Evolutionary conservation across 2,797 vertebrate genomes (phyloP), one percentile per base, ranked within the genome.

Genomic region (Neopelma chrysocephalum): DNA sequence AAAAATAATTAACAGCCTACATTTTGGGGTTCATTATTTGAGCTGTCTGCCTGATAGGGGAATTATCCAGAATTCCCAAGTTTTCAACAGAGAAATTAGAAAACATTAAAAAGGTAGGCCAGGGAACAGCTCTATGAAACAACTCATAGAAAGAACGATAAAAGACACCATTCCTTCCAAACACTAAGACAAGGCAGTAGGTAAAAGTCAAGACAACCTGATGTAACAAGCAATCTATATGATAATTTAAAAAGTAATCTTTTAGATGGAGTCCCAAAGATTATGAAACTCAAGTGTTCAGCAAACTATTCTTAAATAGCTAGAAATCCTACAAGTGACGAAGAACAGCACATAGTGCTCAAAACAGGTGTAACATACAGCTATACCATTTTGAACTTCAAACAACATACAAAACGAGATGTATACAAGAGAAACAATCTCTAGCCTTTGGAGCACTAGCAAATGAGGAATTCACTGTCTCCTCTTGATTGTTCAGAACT

Each of bases 41-140:
- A 76, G 96, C 96, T 94, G 93, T 96, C 96, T 97, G 97, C 94
- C 82, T 96, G 95, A 96, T 97, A 91, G 93, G 97, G 96, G 97
- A 98, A 97, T 98, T 98, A 97, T 80, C 90, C 88, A 91, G 95
- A 97, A 98, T 97, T 97, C 97, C 97, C 95, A 97, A 92, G 89
- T 96, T 97, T 96, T 97, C 96, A 93, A 94, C 82, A 54, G 91
- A 97, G 80, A 97, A 97, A 97, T 89, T 96, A 97, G 94, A 97
- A 97, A 96, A 96, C 85, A 96, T 98, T 96, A 92, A 90, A 97
- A 96, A 97, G 96, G 82, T 95, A 96, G 94, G 93, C 96, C 94
- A 96, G 96, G 97, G 95, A 98, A 98, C 91, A 92, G 76, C 87
- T 96, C 97, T 91, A 42, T 95, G 93, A 96, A 96, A 97, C 97